Evolutionary conservation across 2,797 vertebrate species (phyloP).

Genomic region (Sardinella longiceps): DNA sequence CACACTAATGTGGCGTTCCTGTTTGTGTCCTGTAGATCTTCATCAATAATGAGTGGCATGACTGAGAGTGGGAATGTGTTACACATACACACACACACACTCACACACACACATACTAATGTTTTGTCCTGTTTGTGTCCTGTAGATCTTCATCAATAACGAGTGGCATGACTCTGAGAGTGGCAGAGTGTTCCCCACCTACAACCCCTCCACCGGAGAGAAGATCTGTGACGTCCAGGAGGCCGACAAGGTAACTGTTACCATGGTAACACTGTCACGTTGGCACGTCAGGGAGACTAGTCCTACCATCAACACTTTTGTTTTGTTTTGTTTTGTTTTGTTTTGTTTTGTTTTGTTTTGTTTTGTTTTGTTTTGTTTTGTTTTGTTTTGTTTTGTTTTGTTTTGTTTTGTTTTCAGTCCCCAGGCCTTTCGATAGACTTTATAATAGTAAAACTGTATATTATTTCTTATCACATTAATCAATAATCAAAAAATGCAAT

Average conservation of each 20-base stretch:
- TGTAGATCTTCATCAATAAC: constrained; percentile 98
- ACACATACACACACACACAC: neutral
- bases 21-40: constrained; percentile 81
- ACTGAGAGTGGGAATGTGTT: constrained; percentile 91
- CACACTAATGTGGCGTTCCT: neutral
- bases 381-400: too few species aligned
- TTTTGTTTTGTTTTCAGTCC: too few species aligned
- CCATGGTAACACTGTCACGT: neutral
- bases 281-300: too few species aligned
- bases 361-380: too few species aligned
- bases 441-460: too few species aligned
- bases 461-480: too few species aligned
- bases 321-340: too few species aligned
- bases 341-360: too few species aligned
- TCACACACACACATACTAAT: neutral
- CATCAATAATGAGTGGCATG: constrained; percentile 99
- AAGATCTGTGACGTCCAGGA: constrained; percentile 97
- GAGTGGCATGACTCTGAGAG: constrained; percentile 97
- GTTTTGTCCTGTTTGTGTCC: constrained; percentile 6
- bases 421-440: too few species aligned
- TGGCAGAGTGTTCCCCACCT: constrained; percentile 86
- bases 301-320: too few species aligned
- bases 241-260: constrained; percentile 87
- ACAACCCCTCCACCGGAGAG: constrained; percentile 93
- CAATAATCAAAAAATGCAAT: too few species aligned